Percentiles rank a stretch among this genome's conserved stretches.
Evolutionary conservation across 2,113 vertebrate species (phyloP).

Genomic region (Rhea americana): DNA sequence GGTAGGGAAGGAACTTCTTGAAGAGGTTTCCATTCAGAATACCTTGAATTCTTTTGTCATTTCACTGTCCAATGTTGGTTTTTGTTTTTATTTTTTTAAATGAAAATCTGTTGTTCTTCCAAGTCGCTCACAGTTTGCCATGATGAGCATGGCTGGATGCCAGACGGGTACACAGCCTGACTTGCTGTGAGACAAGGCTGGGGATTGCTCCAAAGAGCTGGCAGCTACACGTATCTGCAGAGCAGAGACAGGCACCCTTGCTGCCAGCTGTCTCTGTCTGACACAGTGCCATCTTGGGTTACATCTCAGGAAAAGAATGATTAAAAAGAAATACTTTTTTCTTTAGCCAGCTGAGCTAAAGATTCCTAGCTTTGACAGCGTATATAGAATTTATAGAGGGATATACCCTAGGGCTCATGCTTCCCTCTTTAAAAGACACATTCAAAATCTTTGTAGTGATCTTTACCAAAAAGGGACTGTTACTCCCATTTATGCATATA

Average conservation of each 20-base stretch:
- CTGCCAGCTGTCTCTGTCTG: conserved; percentile 50
- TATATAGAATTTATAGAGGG: not conserved
- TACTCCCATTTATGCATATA: not conserved
- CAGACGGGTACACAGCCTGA: not conserved
- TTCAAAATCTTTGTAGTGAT: not conserved
- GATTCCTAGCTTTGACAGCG: not conserved
- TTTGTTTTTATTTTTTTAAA: not conserved
- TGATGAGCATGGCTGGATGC: not conserved
- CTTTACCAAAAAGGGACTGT: not conserved
- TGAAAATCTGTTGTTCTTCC: not conserved
- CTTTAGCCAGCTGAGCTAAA: not conserved
- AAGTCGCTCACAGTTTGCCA: not conserved
- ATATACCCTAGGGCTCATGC: not conserved
- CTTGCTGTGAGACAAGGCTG: conserved; percentile 26
- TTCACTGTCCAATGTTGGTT: not conserved
- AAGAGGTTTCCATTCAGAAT: not conserved
- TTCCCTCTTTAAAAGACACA: not conserved
- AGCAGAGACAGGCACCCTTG: conserved; percentile 14
- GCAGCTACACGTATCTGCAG: conserved; percentile 15
- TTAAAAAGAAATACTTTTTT: not conserved
- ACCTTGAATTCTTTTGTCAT: not conserved
- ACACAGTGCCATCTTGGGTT: conserved; percentile 14
- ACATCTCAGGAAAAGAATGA: not conserved
- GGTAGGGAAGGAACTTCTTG: not conserved
- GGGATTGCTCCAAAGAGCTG: conserved; percentile 45